Conservation (phyloP, 2,113 vertebrate species). For the Benitochromis conjunctus region DNA sequence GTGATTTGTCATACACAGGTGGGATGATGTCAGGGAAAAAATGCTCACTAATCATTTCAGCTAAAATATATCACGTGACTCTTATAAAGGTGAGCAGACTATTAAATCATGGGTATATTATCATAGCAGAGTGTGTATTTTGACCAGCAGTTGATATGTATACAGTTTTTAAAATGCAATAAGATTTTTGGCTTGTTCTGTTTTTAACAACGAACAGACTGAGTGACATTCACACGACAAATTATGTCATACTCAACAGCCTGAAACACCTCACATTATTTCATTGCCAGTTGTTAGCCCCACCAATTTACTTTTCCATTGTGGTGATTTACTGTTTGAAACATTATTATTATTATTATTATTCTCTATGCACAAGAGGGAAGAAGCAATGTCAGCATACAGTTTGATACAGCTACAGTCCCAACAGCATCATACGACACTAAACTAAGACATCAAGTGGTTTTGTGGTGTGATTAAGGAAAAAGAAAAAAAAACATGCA, state of each 20-base stretch:
- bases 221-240: neutral
- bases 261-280: neutral
- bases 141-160: neutral
- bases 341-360: neutral
- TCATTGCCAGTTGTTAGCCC: neutral
- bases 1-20: neutral
- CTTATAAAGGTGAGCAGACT: neutral
- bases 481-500: neutral
- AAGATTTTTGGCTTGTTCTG: neutral
- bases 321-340: neutral
- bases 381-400: neutral
- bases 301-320: neutral
- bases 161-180: neutral
- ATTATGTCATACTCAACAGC: neutral
- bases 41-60: neutral
- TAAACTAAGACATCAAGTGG: neutral
- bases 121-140: neutral
- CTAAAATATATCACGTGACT: neutral
- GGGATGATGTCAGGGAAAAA: neutral
- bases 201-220: neutral
- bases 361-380: neutral
- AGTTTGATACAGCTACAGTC: neutral
- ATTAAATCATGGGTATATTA: neutral
- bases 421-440: neutral
- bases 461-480: neutral